These are phyloP conservation scores for Muntiacus muntjak DNA, from an alignment of 2,113 vertebrate genomes.

Conservation along the genomic window DNA sequence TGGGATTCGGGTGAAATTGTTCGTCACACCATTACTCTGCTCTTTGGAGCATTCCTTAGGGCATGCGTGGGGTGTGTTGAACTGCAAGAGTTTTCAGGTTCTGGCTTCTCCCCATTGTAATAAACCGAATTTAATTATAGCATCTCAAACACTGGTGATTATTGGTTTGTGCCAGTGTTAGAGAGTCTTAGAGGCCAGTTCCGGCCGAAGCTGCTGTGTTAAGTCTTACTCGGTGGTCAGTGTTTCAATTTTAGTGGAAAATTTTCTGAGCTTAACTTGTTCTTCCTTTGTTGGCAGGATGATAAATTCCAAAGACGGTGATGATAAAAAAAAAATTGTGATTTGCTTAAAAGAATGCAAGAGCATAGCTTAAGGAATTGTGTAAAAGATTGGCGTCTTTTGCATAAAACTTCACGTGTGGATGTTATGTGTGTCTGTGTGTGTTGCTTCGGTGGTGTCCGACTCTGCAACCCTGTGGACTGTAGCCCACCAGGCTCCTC, in stretches of 20 bases:
- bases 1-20: background rate
- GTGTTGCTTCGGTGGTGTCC: rapidly evolving
- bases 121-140: background rate
- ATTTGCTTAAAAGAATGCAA: background rate
- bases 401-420: background rate
- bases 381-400: background rate
- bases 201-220: background rate
- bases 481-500: background rate
- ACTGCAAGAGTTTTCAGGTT: background rate
- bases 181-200: background rate
- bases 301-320: background rate
- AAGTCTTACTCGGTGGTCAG: background rate
- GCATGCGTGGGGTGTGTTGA: background rate
- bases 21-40: background rate
- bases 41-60: background rate
- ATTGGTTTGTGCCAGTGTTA: background rate
- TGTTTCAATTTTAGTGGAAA: background rate
- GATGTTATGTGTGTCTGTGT: background rate
- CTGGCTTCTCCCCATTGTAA: background rate
- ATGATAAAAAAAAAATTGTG: background rate
- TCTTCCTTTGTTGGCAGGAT: slow-evolving; percentile 30
- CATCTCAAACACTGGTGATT: background rate
- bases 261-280: slow-evolving; percentile 2
- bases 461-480: background rate
- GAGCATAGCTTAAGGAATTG: background rate